Base-by-base conservation (phyloP, 2,113 vertebrate species). In the Rynchops niger region DNA sequence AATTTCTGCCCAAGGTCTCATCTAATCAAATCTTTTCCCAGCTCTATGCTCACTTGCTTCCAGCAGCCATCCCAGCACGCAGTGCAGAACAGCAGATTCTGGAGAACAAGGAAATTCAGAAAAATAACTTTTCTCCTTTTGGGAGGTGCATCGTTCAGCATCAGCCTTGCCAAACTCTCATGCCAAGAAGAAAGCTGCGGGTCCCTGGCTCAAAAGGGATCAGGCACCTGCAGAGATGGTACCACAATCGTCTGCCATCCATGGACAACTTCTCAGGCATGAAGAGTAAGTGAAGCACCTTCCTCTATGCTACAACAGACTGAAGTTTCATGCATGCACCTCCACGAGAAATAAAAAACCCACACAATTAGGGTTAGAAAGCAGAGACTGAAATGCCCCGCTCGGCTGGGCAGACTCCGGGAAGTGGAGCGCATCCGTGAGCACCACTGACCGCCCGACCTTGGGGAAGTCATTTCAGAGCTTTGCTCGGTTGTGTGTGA, bases 201-300 rank as follows among this genome's bases (percentile, higher is more conserved):
- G 50, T 80, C 13, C 47, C 34, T 52, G 38, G 61, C 43, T 22
- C 36, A 49, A 40, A n/a, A 47, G 45, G 42, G 43, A 49, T 18
- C 79, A n/a, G 53, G 4, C 16, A 42, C 11, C 30, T 11, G 38
- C 27, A 47, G 53, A 53, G 25, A 11, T 2, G 8, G 38, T 2
- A 6, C 53, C 3, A 9, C 55, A 29, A 38, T 6, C 3, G 0
- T 2, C 36, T 38, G 15, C 79, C 32, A 45, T 3, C 67, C 61
- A 27, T 1, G 0, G 12, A 7, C 18, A 2, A 4, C 66, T 74
- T 9, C 49, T 36, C 26, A 9, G 42, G 22, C 49, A 16, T 0
- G 10, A 29, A 32, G n/a, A 53, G 22, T 1, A 9, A 66, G 32
- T 23, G 27, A 61, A 43, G 66, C 59, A 38, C 6, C 0, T 49